Base-by-base conservation (phyloP, 2,888 invertebrate genomes). In the Strigamia maritima region DNA sequence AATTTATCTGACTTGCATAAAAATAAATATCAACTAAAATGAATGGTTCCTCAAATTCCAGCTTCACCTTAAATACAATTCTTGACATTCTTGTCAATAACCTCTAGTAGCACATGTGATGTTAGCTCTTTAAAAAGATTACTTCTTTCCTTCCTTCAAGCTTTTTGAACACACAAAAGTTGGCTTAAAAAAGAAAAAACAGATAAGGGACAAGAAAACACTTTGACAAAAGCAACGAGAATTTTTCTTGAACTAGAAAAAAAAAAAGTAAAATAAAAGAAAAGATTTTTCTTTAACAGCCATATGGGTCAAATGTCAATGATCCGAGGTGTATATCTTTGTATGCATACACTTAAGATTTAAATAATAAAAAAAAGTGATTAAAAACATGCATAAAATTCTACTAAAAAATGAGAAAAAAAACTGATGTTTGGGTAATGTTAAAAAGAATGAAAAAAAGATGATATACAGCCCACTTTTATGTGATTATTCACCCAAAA, bases 51-150 rank as follows among this genome's bases (percentile, higher is more conserved):
- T 60, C 16, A 65, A 65, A 65, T 65, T 65, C 65, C 65, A 65
- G 24, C 65, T 65, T 65, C 65, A 65, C 65, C 65, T 65, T 65
- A 65, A 65, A 65, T 28, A 65, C 65, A 65, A 65, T 65, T 65
- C 65, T 65, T 65, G 65, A 65, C 65, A 65, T 65, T 65, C 65
- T 65, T 65, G 65, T 65, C 65, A 65, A 65, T 65, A 65, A 65
- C 65, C 65, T 65, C 65, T 65, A 65, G 26, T 65, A 65, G 65
- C 65, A 65, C 65, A 65, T 65, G 49, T 49, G 49, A 49, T 49
- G 65, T 65, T 65, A 65, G 65, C 65, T 65, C 65, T 65, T 65
- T 65, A 65, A 26, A 65, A 65, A 26, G 65, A 65, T 65, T 65
- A 65, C 26, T 65, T 65, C 65, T 65, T 65, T 65, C 65, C 65